A percentile compares a stretch with the other conserved stretches of the same genome.
Conservation (phyloP, 1,140 invertebrate species). For the Ceratitis capitata region DNA sequence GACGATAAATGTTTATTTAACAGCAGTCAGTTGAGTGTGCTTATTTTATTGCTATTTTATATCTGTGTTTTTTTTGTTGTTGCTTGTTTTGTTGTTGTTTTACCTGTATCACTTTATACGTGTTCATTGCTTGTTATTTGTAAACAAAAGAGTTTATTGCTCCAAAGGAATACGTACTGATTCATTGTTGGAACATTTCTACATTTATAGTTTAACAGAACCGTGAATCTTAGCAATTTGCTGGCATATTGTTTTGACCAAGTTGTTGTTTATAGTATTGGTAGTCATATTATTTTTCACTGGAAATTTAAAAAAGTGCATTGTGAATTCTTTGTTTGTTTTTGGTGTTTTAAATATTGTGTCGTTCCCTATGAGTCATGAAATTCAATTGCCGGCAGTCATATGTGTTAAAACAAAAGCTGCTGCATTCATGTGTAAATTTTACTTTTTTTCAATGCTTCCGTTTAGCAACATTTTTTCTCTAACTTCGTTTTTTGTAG, state of each 20-base stretch:
- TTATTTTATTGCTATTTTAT: not conserved
- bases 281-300: not conserved
- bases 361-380: not conserved
- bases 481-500: not conserved
- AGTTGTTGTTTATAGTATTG: not conserved
- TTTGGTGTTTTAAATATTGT: not conserved
- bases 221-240: too few relatives aligned
- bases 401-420: not conserved
- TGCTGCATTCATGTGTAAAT: not conserved
- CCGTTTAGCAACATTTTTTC: not conserved
- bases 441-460: not conserved
- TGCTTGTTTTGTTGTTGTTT: not conserved
- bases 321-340: not conserved
- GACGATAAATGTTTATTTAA: constrained; percentile 28
- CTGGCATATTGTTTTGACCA: not conserved
- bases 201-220: not conserved
- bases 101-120: too few relatives aligned
- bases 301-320: not conserved
- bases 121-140: constrained; percentile 6
- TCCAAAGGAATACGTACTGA: not conserved
- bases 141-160: constrained; percentile 11
- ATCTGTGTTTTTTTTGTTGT: not conserved
- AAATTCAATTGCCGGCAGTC: too few relatives aligned
- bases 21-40: not conserved
- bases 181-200: not conserved